Percentiles rank a stretch among this genome's conserved stretches.
phyloP scores from a whole-genome alignment of 2,113 vertebrate species.

The Actinemys pallida region DNA sequence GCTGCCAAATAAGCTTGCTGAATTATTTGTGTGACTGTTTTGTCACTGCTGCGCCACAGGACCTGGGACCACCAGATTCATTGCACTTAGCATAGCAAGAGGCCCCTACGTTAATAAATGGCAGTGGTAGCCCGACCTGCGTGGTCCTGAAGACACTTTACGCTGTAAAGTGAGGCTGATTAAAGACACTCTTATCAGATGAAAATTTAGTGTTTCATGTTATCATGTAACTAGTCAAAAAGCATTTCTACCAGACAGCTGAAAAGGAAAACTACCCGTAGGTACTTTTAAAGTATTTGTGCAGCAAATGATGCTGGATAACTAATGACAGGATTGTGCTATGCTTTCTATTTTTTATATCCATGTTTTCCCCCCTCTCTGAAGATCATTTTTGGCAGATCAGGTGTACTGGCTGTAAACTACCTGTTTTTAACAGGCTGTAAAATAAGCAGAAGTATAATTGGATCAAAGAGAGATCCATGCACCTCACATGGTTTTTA shows the following conservation, averaged over 20 bases:
- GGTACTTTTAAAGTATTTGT: rapidly evolving
- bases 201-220: background rate
- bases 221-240: rapidly evolving
- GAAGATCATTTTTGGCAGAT: background rate
- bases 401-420: constrained; percentile 31
- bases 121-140: background rate
- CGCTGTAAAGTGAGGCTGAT: background rate
- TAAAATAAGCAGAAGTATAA: constrained; percentile 39
- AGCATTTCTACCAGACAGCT: background rate
- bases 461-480: constrained; percentile 33
- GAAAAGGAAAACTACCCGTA: background rate
- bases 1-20: background rate
- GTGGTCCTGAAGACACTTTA: background rate
- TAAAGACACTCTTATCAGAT: rapidly evolving
- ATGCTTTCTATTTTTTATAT: rapidly evolving
- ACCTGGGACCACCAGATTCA: rapidly evolving
- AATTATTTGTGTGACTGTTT: constrained; percentile 17
- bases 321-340: background rate
- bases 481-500: constrained; percentile 13
- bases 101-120: background rate
- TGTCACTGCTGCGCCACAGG: rapidly evolving
- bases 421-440: background rate
- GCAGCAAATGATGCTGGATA: background rate
- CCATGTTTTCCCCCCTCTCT: background rate
- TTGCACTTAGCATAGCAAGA: background rate